Evolutionary conservation across 92 coral and sea anemone genomes (phyloP).

Genomic region (Bergia puertoricense): DNA sequence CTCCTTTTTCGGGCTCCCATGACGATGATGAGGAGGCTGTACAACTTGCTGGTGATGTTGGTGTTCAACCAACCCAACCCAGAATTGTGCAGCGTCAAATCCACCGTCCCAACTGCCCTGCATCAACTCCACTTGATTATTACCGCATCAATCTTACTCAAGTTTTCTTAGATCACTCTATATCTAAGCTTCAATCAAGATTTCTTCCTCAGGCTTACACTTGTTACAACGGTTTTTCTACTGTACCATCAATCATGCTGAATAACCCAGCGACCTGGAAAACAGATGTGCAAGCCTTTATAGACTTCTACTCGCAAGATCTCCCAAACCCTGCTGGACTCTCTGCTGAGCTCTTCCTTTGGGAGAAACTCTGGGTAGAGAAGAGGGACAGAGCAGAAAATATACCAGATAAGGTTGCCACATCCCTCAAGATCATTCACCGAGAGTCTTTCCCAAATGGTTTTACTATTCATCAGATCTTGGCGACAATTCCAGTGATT

Average conservation of each 20-base stretch:
- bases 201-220: conserved; percentile 57
- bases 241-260: conserved; percentile 50
- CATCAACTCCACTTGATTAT: conserved; percentile 30
- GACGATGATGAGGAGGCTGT: conserved; percentile 5
- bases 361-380: conserved; percentile 49
- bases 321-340: conserved; percentile 57
- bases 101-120: conserved; percentile 13
- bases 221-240: conserved; percentile 53
- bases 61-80: conserved; percentile 7
- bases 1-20: too few relatives aligned
- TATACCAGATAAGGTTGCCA: conserved; percentile 50
- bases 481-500: conserved; percentile 57
- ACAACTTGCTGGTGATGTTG: conserved; percentile 17
- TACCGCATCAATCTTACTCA: conserved; percentile 1
- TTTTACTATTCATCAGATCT: conserved; percentile 46
- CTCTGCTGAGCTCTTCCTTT: background rate
- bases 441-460: conserved; percentile 21
- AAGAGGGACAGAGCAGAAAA: conserved; percentile 51
- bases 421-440: conserved; percentile 46
- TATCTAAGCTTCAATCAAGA: conserved; percentile 54
- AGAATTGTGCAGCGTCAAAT: conserved; percentile 24
- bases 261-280: conserved; percentile 49
- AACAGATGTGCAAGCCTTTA: conserved; percentile 37
- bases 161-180: conserved; percentile 32
- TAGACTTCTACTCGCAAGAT: conserved; percentile 43